phyloP scores from a whole-genome alignment of 30 jellyfish, hydroid and myxozoan species.

The Sanderia malayensis region DNA sequence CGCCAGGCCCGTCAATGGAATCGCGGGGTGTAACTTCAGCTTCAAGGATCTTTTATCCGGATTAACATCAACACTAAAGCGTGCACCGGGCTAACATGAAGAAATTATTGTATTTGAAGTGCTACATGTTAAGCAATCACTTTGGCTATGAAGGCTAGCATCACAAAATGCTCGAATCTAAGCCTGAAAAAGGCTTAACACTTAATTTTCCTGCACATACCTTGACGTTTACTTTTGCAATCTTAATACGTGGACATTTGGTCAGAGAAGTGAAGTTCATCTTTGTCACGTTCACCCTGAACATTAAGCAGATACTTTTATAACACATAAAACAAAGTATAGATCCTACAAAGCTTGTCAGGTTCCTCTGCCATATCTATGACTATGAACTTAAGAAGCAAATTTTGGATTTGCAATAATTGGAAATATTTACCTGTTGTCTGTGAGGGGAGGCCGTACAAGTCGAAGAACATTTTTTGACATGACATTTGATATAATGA shows the following conservation, averaged over 20 bases:
- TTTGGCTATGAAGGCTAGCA: no score
- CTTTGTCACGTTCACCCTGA: not conserved
- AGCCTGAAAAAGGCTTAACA: no score
- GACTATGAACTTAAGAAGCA: no score
- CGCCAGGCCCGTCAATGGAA: conserved; percentile 50
- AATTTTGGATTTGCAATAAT: no score
- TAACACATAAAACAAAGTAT: not conserved
- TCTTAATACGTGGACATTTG: conserved; percentile 26
- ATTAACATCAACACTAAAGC: conserved; percentile 32
- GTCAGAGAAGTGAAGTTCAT: conserved; percentile 16
- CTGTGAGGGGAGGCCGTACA: conserved; percentile 31
- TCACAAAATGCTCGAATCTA: no score
- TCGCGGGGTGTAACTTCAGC: conserved; percentile 41
- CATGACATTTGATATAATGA: conserved; percentile 27
- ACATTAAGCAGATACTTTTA: no score
- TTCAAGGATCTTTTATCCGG: conserved; percentile 33
- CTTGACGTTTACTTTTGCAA: conserved; percentile 13
- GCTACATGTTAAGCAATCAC: no score
- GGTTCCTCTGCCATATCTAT: no score
- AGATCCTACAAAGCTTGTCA: no score
- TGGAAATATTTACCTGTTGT: not conserved
- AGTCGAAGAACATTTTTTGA: conserved; percentile 38
- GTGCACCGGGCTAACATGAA: conserved; percentile 53
- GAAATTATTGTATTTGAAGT: no score
- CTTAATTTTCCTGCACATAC: no score